Base-by-base conservation (phyloP, 2,888 invertebrate species). In the Achlya flavicornis region DNA sequence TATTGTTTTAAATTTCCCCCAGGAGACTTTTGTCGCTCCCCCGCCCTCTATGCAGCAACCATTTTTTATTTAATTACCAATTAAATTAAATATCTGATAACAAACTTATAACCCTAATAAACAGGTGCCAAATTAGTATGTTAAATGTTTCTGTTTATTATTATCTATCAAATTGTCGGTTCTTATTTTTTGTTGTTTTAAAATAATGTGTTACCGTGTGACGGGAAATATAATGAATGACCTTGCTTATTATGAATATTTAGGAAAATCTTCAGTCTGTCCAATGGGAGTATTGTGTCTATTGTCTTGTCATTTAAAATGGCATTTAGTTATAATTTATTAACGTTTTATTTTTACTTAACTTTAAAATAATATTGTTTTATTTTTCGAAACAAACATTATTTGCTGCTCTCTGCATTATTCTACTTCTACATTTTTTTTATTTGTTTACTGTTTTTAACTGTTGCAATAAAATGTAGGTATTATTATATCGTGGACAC, bases 281-380 rank as follows among this genome's bases (percentile, higher is more conserved):
- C 53, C 53, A 53, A 53, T 53, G 53, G 53, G 53, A 53, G 53
- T 19, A 53, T 53, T 10, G 19, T 7, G 12, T 16, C 58, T 58
- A 67, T 67, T 67, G 67, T 67, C 11, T 65, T 61, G 58, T 41
- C 46, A 59, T 57, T 61, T 48, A 58, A 38, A 63, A 63, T 48
- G 38, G 46, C 43, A 63, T 32, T 43, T 41, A 32, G 43, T 62
- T 57, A 64, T 61, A 43, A 48, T 46, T 63, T 62, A 67, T 64
- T 61, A 53, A 41, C 26, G 60, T 12, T 62, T 32, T 53, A 62
- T 64, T 10, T n/a, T 4, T 6, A 26, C 14, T 58, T 1, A 11
- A 33, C 19, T 35, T 43, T 43, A 14, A 43, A 43, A 46, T 46
- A 46, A 46, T 4, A 43, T 14, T 35, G 35, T 6, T 35, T 6